Percentiles rank a stretch among this genome's conserved stretches.
Conservation (phyloP, 2,888 invertebrate genomes). For the Plebejus anna region DNA sequence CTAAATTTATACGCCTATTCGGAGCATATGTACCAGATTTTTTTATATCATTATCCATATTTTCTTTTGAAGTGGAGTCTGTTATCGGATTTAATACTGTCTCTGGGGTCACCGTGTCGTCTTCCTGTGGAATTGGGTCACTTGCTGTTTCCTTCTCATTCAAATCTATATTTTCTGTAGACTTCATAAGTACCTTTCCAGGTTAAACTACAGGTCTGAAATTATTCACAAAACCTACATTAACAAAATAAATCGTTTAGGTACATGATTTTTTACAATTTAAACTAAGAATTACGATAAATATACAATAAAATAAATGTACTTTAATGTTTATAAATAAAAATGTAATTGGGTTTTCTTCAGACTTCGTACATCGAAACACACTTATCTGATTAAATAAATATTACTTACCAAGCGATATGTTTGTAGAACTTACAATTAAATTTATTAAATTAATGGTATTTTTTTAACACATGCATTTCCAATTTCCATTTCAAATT, state of each 20-base stretch:
- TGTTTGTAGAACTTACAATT: not conserved
- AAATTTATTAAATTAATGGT: not conserved
- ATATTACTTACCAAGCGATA: not conserved
- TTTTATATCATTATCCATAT: constrained; percentile 52
- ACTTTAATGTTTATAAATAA: not conserved
- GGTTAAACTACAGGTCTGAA: constrained; percentile 5
- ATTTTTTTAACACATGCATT: not conserved
- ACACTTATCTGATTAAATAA: not conserved
- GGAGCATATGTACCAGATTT: constrained; percentile 54
- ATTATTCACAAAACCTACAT: not conserved
- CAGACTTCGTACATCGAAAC: not conserved
- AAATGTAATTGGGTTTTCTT: not conserved
- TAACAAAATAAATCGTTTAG: not conserved
- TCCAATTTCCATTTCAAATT: not conserved
- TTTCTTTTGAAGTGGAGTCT: constrained; percentile 38
- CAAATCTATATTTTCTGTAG: constrained; percentile 42
- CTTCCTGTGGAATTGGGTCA: constrained; percentile 42
- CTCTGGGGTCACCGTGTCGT: constrained; percentile 41
- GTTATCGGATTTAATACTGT: constrained; percentile 43
- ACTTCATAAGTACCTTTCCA: constrained; percentile 43
- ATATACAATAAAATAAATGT: not conserved
- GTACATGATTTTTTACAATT: not conserved
- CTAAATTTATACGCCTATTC: constrained; percentile 51
- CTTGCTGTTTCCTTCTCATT: constrained; percentile 36
- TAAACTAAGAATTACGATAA: not conserved